Percentiles rank a stretch among this genome's conserved stretches.
phyloP scores from a whole-genome alignment of 1,140 invertebrate genomes.

The Bombus waltoni region DNA sequence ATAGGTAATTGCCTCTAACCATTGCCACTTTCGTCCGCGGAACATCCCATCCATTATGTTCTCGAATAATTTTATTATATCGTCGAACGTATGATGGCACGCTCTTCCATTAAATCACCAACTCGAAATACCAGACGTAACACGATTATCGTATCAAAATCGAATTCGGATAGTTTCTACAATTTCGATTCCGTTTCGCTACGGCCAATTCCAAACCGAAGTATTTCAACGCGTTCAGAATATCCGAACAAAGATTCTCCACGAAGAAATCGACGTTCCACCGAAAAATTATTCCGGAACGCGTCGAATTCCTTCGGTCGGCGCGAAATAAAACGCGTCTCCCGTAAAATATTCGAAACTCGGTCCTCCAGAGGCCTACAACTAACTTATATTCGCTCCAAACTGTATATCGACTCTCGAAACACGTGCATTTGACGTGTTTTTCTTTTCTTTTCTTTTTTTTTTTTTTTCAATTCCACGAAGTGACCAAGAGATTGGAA shows the following conservation, averaged over 20 bases:
- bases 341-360: slow-evolving; percentile 42
- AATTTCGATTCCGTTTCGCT: background rate
- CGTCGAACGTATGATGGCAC: background rate
- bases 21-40: background rate
- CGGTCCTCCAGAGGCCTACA: slow-evolving; percentile 6
- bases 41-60: background rate
- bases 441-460: too few relatives aligned
- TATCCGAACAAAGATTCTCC: background rate
- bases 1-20: background rate
- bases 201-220: background rate
- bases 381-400: background rate
- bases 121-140: background rate
- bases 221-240: background rate
- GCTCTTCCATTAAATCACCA: background rate
- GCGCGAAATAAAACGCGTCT: slow-evolving; percentile 31
- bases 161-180: background rate
- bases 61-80: background rate
- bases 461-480: slow-evolving; percentile 26
- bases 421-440: slow-evolving; percentile 26
- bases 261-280: background rate
- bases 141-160: background rate
- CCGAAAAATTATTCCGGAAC: slow-evolving; percentile 24
- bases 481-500: background rate
- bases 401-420: background rate
- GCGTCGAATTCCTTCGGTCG: slow-evolving; percentile 8